Evolutionary conservation across 35 echinoderm and acorn worm species (phyloP).

Genomic region (Heliocidaris erythrogramma): DNA sequence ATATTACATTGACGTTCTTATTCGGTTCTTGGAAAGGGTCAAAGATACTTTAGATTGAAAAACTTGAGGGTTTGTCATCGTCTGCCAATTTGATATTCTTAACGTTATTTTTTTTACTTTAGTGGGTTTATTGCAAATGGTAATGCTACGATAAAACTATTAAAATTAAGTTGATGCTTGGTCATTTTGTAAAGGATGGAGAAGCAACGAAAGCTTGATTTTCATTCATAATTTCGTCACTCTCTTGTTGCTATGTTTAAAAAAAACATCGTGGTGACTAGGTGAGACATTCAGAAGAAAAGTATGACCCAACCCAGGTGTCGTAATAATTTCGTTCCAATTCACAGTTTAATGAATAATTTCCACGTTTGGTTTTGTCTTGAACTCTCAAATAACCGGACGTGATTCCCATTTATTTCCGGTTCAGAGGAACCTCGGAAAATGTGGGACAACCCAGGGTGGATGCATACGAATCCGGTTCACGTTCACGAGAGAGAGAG

Average conservation of each 20-base stretch:
- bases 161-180: too few relatives aligned
- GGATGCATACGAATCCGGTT: not conserved
- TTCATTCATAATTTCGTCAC: not conserved
- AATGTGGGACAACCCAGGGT: not conserved
- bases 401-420: not conserved
- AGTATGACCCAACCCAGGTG: not conserved
- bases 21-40: too few relatives aligned
- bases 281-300: not conserved
- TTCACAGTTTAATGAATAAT: not conserved
- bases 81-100: too few relatives aligned
- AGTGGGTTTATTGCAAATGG: too few relatives aligned
- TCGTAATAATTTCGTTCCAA: not conserved
- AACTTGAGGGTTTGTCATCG: too few relatives aligned
- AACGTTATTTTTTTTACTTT: too few relatives aligned
- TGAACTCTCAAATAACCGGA: not conserved
- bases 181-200: too few relatives aligned
- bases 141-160: too few relatives aligned
- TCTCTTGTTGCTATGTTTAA: not conserved
- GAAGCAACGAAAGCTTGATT: too few relatives aligned
- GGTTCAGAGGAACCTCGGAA: not conserved
- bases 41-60: too few relatives aligned
- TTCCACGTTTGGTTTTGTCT: not conserved
- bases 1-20: too few relatives aligned
- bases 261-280: not conserved
- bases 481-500: not conserved